These are phyloP conservation scores for Neogobius melanostomus DNA, from an alignment of 2,113 vertebrate species.

Conservation along the genomic window DNA sequence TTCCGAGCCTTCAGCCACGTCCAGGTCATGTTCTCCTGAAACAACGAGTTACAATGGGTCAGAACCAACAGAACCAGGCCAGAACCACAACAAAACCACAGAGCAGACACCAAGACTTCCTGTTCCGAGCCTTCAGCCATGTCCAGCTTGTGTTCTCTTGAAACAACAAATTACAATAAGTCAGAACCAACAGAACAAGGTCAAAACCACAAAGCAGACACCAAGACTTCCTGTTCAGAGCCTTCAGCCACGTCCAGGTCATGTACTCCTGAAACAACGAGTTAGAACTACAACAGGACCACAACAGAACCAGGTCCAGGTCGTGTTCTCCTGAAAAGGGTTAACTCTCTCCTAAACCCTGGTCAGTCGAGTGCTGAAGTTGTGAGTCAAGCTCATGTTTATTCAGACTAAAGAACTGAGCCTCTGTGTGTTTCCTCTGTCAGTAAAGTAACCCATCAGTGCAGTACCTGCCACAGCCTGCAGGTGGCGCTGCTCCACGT, in stretches of 20 bases:
- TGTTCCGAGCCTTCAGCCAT: constrained; percentile 82
- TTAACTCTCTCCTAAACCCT: too few species aligned
- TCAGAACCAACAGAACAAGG: neutral
- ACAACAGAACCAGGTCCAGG: neutral
- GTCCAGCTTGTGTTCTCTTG: constrained; percentile 82
- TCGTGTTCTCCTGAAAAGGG: neutral
- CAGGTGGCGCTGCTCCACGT: constrained; percentile 37
- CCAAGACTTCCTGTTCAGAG: too few species aligned
- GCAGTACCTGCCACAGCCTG: constrained; percentile 80
- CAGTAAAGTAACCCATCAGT: neutral
- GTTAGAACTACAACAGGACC: too few species aligned
- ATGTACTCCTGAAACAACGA: neutral
- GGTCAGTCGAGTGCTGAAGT: too few species aligned
- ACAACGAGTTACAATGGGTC: neutral
- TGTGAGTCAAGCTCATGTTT: too few species aligned
- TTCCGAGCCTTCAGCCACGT: neutral
- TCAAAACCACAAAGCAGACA: neutral
- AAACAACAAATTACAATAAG: neutral
- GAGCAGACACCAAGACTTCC: constrained; percentile 59
- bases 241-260: neutral
- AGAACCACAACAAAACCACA: constrained; percentile 21
- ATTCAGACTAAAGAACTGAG: too few species aligned
- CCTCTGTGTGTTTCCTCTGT: too few species aligned
- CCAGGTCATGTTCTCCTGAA: neutral
- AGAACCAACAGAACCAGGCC: neutral